Conservation (phyloP, 2,113 vertebrate species). For the Montifringilla adamsi region DNA sequence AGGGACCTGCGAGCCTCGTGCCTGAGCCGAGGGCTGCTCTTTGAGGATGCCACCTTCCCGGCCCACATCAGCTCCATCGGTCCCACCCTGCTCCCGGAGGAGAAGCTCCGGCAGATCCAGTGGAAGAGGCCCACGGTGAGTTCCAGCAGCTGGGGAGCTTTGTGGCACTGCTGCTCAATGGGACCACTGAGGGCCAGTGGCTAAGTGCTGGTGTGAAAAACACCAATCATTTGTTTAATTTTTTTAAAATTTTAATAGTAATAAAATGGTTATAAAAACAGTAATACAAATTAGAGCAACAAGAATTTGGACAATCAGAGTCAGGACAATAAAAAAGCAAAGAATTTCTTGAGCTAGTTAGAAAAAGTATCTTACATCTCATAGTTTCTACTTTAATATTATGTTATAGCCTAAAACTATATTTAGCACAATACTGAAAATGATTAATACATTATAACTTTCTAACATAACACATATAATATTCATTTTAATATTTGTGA, state of each 20-base stretch:
- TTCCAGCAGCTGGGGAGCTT: not conserved
- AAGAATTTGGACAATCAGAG: not conserved
- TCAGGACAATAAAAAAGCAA: not conserved
- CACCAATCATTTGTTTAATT: too few species aligned
- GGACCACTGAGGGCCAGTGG: not conserved
- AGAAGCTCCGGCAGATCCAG: not conserved
- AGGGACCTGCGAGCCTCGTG: conserved; percentile 25
- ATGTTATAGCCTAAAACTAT: too few species aligned
- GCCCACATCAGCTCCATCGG: conserved; percentile 62
- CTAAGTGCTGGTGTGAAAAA: not conserved
- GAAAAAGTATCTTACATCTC: too few species aligned
- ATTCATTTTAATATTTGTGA: too few species aligned
- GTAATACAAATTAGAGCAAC: not conserved
- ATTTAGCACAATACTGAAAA: too few species aligned
- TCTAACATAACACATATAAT: too few species aligned
- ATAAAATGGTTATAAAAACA: not conserved
- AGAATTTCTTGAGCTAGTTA: not conserved
- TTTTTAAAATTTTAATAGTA: too few species aligned
- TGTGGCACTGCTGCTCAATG: fast-evolving
- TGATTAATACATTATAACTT: too few species aligned
- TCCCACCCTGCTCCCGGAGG: conserved; percentile 2
- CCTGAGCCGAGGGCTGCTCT: conserved; percentile 53
- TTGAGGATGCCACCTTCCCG: conserved; percentile 71
- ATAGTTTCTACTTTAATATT: too few species aligned
- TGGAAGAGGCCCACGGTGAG: conserved; percentile 76